Conservation (phyloP, 2,797 vertebrate species). For the Poliocrania exsul region DNA sequence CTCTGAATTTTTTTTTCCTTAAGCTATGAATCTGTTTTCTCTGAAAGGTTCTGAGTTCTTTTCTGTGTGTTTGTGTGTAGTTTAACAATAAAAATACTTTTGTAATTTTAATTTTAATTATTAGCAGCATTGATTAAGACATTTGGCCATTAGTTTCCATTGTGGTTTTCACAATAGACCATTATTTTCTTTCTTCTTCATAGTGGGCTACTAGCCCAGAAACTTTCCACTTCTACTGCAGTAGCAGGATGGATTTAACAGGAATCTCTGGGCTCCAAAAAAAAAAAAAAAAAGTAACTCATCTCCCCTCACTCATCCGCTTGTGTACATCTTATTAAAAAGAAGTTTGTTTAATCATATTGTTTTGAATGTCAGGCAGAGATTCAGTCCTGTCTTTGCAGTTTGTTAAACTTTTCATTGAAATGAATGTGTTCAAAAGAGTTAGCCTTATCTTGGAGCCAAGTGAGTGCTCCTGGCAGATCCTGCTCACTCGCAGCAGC, state of each 20-base stretch:
- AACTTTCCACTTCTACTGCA: background rate
- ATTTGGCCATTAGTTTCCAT: background rate
- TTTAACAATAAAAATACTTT: background rate
- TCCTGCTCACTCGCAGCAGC: fast-evolving
- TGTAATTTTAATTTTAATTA: background rate
- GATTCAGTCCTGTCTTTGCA: background rate
- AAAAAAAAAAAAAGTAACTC: background rate
- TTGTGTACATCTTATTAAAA: background rate
- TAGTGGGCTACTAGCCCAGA: background rate
- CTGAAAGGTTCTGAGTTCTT: background rate
- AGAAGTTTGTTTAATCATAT: background rate
- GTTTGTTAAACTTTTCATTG: background rate
- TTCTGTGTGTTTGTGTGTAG: background rate
- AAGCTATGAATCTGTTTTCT: background rate
- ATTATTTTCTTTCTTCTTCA: conserved; percentile 13
- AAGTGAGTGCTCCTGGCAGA: background rate
- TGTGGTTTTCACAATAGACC: conserved; percentile 19
- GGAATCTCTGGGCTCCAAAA: background rate
- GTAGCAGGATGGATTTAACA: background rate
- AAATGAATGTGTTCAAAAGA: background rate
- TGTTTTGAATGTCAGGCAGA: background rate
- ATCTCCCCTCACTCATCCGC: background rate
- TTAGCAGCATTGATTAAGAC: background rate
- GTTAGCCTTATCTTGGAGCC: background rate
- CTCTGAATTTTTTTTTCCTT: background rate